These are phyloP conservation scores for Eupleurogrammus muticus DNA, from an alignment of 2,797 vertebrate genomes.

Conservation along the genomic window DNA sequence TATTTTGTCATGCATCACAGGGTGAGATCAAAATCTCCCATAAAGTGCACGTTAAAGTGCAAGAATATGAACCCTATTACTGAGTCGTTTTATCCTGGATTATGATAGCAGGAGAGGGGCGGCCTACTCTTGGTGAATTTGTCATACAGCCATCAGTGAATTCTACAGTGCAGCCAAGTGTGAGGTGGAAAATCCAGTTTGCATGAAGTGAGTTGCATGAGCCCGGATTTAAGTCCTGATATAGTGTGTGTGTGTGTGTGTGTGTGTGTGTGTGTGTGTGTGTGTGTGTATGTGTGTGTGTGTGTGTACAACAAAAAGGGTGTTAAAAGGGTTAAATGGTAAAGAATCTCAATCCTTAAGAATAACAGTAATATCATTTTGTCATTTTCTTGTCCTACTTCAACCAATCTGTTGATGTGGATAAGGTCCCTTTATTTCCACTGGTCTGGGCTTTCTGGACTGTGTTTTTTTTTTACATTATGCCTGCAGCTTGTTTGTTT, in stretches of 20 bases:
- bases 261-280: constrained; percentile 12
- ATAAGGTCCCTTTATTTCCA: constrained; percentile 1
- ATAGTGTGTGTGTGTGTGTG: neutral
- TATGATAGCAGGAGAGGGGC: constrained; percentile 17
- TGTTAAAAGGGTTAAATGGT: neutral
- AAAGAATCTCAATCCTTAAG: neutral
- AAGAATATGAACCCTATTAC: neutral
- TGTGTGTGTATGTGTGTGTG: neutral
- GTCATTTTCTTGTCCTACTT: neutral
- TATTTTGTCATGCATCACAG: neutral
- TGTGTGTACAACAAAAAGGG: too few relatives aligned
- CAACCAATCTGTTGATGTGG: constrained; percentile 6
- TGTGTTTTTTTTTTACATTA: constrained; percentile 21
- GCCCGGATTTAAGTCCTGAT: constrained; percentile 27
- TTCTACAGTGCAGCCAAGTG: constrained; percentile 37
- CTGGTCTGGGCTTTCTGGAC: neutral
- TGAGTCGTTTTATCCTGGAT: constrained; percentile 47
- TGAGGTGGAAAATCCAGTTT: constrained; percentile 55
- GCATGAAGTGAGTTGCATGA: constrained; percentile 39
- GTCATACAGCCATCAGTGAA: constrained; percentile 51
- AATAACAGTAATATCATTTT: neutral
- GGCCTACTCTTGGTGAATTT: constrained; percentile 51
- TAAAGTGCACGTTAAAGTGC: neutral
- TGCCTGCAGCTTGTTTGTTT: constrained; percentile 47
- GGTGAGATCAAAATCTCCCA: neutral